Conservation (phyloP, 2,888 invertebrate genomes). For the Drosophila picticornis region DNA sequence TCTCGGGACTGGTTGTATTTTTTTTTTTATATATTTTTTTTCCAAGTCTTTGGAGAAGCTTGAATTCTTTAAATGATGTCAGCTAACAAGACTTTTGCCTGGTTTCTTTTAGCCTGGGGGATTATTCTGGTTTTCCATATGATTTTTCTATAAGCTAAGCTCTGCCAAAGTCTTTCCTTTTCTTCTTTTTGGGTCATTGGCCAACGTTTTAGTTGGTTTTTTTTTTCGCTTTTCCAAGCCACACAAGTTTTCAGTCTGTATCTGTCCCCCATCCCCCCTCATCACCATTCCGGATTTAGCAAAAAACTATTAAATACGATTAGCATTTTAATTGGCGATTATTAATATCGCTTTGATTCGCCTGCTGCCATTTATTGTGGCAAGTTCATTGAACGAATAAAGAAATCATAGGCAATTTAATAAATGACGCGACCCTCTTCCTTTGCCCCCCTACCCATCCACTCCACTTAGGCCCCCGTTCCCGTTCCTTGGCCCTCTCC, state of each 20-base stretch:
- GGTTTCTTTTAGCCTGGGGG: conserved; percentile 14
- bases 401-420: conserved; percentile 28
- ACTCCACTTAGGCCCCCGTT: not conserved
- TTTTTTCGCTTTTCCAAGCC: conserved; percentile 6
- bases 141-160: conserved; percentile 12
- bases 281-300: not conserved
- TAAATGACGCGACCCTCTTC: conserved; percentile 12
- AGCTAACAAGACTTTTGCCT: conserved; percentile 51
- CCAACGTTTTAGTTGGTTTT: conserved; percentile 40
- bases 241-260: conserved; percentile 1
- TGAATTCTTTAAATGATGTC: conserved; percentile 64
- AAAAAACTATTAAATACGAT: conserved; percentile 45
- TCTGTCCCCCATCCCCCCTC: not conserved
- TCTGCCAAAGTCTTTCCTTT: not conserved
- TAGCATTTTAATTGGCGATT: conserved; percentile 60
- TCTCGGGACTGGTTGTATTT: conserved; percentile 30
- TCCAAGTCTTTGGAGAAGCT: conserved; percentile 5
- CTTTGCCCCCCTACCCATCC: not conserved
- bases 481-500: not conserved
- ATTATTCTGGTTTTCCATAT: conserved; percentile 63
- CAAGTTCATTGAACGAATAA: conserved; percentile 70
- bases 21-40: not conserved
- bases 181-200: conserved; percentile 58
- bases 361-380: conserved; percentile 31
- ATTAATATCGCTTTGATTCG: conserved; percentile 51